phyloP scores from a whole-genome alignment of 92 coral and sea anemone species.

The Actinostola sp. region DNA sequence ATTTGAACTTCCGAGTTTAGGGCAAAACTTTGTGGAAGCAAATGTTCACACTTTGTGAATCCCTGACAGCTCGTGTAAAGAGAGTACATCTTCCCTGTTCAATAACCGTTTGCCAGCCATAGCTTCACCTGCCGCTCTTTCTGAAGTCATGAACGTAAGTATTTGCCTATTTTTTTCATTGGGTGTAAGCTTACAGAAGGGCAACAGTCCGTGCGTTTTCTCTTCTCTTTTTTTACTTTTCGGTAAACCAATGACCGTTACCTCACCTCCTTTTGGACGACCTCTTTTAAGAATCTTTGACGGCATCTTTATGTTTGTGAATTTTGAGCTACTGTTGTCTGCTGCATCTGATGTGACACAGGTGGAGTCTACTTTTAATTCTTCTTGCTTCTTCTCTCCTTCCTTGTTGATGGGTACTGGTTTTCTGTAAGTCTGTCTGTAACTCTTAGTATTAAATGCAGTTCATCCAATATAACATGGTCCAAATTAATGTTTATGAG shows the following conservation, averaged over 20 bases:
- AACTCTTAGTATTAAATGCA: too few relatives aligned
- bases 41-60: too few relatives aligned
- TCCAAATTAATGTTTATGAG: too few relatives aligned
- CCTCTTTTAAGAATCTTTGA: slow-evolving; percentile 43
- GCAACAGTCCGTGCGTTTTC: not conserved
- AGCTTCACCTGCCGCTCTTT: slow-evolving; percentile 9
- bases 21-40: too few relatives aligned
- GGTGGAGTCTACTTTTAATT: too few relatives aligned
- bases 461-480: too few relatives aligned
- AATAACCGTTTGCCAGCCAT: slow-evolving; percentile 6
- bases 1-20: too few relatives aligned
- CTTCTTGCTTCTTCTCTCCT: too few relatives aligned
- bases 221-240: slow-evolving; percentile 19
- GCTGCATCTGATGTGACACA: too few relatives aligned
- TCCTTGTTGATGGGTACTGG: too few relatives aligned
- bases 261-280: slow-evolving; percentile 48
- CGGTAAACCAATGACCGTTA: slow-evolving; percentile 50
- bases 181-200: not conserved
- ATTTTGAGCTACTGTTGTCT: not conserved
- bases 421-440: too few relatives aligned
- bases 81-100: slow-evolving; percentile 11
- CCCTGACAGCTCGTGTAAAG: slow-evolving; percentile 10
- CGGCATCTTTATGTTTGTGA: slow-evolving; percentile 33
- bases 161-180: slow-evolving; percentile 2
- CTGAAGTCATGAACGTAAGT: not conserved